Conservation (phyloP, 2,113 vertebrate genomes). For the Siniperca knerii region DNA sequence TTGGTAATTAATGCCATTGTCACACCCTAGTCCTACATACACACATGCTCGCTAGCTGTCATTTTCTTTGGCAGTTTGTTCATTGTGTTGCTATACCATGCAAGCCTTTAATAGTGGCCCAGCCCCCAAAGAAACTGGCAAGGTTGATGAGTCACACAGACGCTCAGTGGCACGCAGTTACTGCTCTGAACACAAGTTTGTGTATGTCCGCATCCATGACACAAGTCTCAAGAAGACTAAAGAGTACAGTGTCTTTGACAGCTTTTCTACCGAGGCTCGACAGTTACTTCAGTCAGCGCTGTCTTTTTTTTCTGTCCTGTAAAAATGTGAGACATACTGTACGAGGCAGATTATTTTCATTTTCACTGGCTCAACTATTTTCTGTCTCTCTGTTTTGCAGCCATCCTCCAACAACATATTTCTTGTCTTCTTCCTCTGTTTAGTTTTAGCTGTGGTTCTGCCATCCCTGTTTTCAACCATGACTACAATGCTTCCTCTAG, state of each 20-base stretch:
- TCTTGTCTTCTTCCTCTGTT: slow-evolving; percentile 29
- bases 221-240: slow-evolving; percentile 58
- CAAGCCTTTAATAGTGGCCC: slow-evolving; percentile 42
- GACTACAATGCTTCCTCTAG: slow-evolving; percentile 34
- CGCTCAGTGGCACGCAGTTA: slow-evolving; percentile 43
- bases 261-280: slow-evolving; percentile 36
- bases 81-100: slow-evolving; percentile 38
- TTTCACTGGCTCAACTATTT: slow-evolving; percentile 45
- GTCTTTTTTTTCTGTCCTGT: slow-evolving; percentile 31
- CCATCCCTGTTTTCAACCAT: slow-evolving; percentile 22
- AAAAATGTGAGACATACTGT: slow-evolving; percentile 50
- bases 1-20: slow-evolving; percentile 42
- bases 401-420: slow-evolving; percentile 29
- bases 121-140: slow-evolving; percentile 33
- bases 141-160: slow-evolving; percentile 49
- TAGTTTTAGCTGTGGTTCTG: slow-evolving; percentile 30
- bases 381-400: slow-evolving; percentile 51
- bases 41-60: slow-evolving; percentile 31
- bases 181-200: slow-evolving; percentile 49
- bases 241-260: slow-evolving; percentile 60
- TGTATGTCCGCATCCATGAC: slow-evolving; percentile 49
- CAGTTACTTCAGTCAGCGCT: slow-evolving; percentile 50
- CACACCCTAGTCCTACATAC: slow-evolving; percentile 31
- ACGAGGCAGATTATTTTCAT: slow-evolving; percentile 20
- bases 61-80: slow-evolving; percentile 47